Conservation (phyloP, 2,888 invertebrate genomes). For the Steromphala cineraria region DNA sequence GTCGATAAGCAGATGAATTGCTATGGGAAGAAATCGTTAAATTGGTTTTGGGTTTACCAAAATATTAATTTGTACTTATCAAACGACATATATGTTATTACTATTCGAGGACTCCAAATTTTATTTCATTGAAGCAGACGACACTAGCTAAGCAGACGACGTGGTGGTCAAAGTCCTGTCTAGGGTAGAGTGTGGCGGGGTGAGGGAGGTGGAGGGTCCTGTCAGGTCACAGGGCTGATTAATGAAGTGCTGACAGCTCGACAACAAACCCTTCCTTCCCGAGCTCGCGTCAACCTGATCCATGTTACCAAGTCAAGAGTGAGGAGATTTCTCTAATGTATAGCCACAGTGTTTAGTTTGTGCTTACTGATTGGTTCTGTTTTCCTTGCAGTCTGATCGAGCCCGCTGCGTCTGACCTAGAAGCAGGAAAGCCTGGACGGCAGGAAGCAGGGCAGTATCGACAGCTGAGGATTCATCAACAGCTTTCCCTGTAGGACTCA, state of each 20-base stretch:
- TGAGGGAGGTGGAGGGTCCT: not conserved
- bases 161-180: not conserved
- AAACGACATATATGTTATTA: no score
- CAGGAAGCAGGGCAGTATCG: no score
- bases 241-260: not conserved
- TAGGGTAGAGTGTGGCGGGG: not conserved
- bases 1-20: not conserved
- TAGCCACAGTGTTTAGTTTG: conserved; percentile 14
- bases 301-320: not conserved
- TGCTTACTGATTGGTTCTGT: conserved; percentile 18
- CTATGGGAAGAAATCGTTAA: not conserved
- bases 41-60: not conserved
- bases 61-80: not conserved
- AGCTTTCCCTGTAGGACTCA: no score
- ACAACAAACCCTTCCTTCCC: not conserved
- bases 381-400: conserved; percentile 1
- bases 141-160: not conserved
- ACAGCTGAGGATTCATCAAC: no score
- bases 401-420: not conserved
- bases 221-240: not conserved
- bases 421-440: not conserved
- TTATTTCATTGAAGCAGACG: not conserved
- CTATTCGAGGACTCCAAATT: no score
- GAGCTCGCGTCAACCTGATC: not conserved
- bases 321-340: not conserved